Base-by-base conservation (phyloP, 2,888 invertebrate species). In the Steinernema scapterisci region DNA sequence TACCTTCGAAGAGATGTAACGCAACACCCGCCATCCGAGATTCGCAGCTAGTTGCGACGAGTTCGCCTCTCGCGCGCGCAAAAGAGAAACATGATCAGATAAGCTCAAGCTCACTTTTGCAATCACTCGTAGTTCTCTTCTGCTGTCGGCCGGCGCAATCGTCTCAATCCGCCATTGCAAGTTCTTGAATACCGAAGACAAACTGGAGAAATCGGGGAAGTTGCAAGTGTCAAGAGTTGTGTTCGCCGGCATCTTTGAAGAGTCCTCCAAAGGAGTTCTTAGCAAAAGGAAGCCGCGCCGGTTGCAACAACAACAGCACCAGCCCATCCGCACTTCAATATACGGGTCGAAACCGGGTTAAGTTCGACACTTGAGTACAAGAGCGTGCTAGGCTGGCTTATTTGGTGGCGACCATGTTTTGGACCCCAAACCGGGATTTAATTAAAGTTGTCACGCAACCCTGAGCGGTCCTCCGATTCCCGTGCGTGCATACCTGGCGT, bases 21-120 rank as follows among this genome's bases (percentile, higher is more conserved):
- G 31, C 63, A 25, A 63, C 63, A 25, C 63, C 31, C 25, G 63
- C 31, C 21, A 48, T 19, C 19, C 25, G 27, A 25, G 23, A 63
- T 27, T 63, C 63, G 13, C 63, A 63, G 38, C 63, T 27, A 63
- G 63, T 63, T 63, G n/a, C n/a, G n/a, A 63, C 5, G 38, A 27
- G 63, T 63, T 63, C 21, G 63, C 63, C 38, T 27, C 52, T 5
- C 63, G 54, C 54, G 54, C 63, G 63, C 31, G 63, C 63, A 63
- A 63, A 48, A 63, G 63, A 63, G 63, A 63, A 63, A 63, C 63
- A 63, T 63, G 63, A 63, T 63, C 63, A 63, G 63, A 63, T 63
- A 63, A 63, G 63, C 63, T 25, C 16, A 27, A 13, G 63, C 63
- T 63, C 63, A 31, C 63, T 63, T 63, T 63, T 38, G 11, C 31